Percentiles rank a stretch among this genome's conserved stretches.
Evolutionary conservation across 2,888 invertebrate genomes (phyloP).

Genomic region (Eupithecia pulchellata): DNA sequence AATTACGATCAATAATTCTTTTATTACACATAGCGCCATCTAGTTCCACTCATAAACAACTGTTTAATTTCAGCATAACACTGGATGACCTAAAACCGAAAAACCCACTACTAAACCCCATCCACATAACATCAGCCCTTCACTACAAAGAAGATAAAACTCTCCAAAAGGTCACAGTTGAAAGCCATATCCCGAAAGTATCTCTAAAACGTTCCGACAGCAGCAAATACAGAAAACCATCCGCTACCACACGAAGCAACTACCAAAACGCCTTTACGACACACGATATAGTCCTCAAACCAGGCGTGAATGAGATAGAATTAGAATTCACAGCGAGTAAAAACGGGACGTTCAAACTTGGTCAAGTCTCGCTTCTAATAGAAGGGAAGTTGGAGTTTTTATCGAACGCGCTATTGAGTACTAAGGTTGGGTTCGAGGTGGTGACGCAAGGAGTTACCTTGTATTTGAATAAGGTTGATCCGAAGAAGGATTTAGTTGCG

Average conservation of each 20-base stretch:
- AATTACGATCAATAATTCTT: not conserved
- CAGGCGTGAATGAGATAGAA: slow-evolving; percentile 87
- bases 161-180: slow-evolving; percentile 90
- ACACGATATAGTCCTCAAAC: slow-evolving; percentile 83
- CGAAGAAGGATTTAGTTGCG: slow-evolving; percentile 90
- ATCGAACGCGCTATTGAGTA: slow-evolving; percentile 86
- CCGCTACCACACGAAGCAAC: slow-evolving; percentile 87
- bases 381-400: slow-evolving; percentile 89
- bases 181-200: slow-evolving; percentile 88
- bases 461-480: slow-evolving; percentile 80
- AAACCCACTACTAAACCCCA: slow-evolving; percentile 85
- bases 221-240: slow-evolving; percentile 88
- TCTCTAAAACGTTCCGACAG: slow-evolving; percentile 90
- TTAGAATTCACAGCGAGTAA: slow-evolving; percentile 85
- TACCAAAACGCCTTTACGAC: slow-evolving; percentile 86
- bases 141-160: slow-evolving; percentile 94
- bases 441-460: slow-evolving; percentile 82
- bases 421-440: slow-evolving; percentile 84
- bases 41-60: not conserved
- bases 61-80: slow-evolving; percentile 76
- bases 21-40: not conserved
- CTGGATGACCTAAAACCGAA: slow-evolving; percentile 87
- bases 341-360: slow-evolving; percentile 89
- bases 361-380: slow-evolving; percentile 88
- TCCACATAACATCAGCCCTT: slow-evolving; percentile 89